A percentile compares a stretch with the other conserved stretches of the same genome.
Conservation (phyloP, 2,113 vertebrate genomes). For the Probosciger aterrimus region DNA sequence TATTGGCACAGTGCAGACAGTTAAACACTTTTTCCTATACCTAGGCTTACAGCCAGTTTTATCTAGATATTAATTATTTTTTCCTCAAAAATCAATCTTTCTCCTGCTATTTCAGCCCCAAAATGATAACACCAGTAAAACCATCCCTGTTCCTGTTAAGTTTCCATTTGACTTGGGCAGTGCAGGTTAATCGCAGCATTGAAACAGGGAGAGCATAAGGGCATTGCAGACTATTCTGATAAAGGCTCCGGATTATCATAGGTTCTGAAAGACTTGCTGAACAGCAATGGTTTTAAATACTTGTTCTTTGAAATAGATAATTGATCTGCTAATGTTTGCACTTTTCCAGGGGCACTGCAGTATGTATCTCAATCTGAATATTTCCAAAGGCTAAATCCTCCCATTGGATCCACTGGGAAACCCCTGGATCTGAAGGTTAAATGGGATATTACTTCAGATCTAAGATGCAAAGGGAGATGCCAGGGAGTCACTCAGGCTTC, state of each 20-base stretch:
- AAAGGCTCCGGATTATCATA: not conserved
- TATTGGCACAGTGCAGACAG: too few species aligned
- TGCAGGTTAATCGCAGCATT: not conserved
- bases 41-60: not conserved
- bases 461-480: not conserved
- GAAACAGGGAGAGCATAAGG: not conserved
- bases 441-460: not conserved
- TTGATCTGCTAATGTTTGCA: not conserved
- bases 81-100: not conserved
- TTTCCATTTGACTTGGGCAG: not conserved
- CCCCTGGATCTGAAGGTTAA: not conserved
- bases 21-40: not conserved
- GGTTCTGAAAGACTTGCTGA: not conserved
- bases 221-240: not conserved
- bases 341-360: not conserved
- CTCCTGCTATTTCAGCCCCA: not conserved
- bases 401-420: not conserved
- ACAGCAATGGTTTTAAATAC: not conserved
- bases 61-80: too few species aligned
- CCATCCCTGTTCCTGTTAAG: not conserved
- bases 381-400: not conserved
- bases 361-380: not conserved
- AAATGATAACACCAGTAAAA: not conserved
- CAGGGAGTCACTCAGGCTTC: rapidly evolving
- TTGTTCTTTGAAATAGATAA: not conserved